These are phyloP conservation scores for Hydropsyche betteni DNA, from an alignment of 2,888 invertebrate genomes.

Conservation along the genomic window DNA sequence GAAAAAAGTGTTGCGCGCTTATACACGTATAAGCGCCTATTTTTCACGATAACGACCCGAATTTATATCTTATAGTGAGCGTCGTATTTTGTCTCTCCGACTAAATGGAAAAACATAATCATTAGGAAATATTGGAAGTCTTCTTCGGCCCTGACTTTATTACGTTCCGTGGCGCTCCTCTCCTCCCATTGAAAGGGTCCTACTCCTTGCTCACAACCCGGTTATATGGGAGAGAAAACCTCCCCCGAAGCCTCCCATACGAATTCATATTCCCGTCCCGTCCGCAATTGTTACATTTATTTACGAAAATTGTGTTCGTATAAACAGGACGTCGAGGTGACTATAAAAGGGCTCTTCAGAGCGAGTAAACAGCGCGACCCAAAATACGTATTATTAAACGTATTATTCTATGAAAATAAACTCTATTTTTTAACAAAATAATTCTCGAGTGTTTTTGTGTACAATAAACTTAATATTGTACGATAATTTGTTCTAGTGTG, in stretches of 20 bases:
- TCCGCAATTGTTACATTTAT: conserved; percentile 45
- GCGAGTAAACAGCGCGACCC: conserved; percentile 39
- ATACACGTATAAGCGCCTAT: conserved; percentile 4
- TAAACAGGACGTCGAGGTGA: conserved; percentile 41
- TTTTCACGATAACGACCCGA: conserved; percentile 32
- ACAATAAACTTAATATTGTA: no score
- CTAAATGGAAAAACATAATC: conserved; percentile 33
- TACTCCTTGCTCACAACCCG: background rate
- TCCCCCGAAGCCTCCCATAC: conserved; percentile 1
- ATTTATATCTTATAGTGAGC: conserved; percentile 25
- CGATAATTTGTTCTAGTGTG: no score
- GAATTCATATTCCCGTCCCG: conserved; percentile 40
- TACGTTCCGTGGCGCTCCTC: conserved; percentile 17
- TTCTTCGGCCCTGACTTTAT: conserved; percentile 31
- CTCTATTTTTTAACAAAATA: no score
- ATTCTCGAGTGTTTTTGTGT: no score
- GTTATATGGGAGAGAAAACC: conserved; percentile 15
- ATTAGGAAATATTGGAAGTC: conserved; percentile 33
- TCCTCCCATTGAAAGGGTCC: background rate
- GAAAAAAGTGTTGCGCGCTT: conserved; percentile 8
- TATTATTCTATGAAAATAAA: no score
- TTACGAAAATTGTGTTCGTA: conserved; percentile 46
- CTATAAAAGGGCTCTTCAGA: conserved; percentile 38
- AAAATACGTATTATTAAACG: no score
- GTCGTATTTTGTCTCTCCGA: conserved; percentile 26